phyloP scores from a whole-genome alignment of 2,888 invertebrate genomes.

The Sycophila texana region DNA sequence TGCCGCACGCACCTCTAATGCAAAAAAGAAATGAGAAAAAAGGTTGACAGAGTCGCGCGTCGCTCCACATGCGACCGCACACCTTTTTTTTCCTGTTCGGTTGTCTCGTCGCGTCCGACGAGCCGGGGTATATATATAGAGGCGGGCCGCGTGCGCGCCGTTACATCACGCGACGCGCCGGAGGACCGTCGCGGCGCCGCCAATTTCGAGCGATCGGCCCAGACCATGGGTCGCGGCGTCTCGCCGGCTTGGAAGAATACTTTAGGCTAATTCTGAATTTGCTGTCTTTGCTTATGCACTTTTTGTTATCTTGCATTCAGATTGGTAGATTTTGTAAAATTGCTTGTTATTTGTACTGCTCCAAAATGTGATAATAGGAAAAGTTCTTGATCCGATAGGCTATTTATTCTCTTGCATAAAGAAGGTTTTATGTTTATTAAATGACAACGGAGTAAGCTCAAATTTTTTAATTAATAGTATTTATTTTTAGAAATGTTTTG shows the following conservation, averaged over 20 bases:
- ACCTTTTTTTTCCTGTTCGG: not conserved
- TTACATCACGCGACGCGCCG: constrained; percentile 2
- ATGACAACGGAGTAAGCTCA: too few species aligned
- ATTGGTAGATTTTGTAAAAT: too few species aligned
- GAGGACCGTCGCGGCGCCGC: constrained; percentile 11
- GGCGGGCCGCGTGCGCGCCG: not conserved
- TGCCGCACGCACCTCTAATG: not conserved
- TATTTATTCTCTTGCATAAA: too few species aligned
- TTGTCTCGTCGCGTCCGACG: not conserved
- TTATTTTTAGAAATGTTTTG: too few species aligned
- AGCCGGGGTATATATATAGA: not conserved
- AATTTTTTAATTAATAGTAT: too few species aligned
- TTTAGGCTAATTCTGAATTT: not conserved
- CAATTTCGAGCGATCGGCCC: constrained; percentile 4
- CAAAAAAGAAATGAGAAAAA: not conserved
- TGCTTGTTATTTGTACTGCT: too few species aligned
- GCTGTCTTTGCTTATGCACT: too few species aligned
- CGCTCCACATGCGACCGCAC: not conserved
- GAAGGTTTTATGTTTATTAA: too few species aligned
- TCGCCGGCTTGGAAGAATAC: not conserved
- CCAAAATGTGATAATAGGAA: too few species aligned
- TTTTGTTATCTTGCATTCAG: too few species aligned
- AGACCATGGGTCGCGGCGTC: constrained; percentile 23
- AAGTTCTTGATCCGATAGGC: too few species aligned
- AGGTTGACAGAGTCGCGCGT: not conserved